Evolutionary conservation across 2,797 vertebrate species (phyloP).

Genomic region (Limnodromus scolopaceus): DNA sequence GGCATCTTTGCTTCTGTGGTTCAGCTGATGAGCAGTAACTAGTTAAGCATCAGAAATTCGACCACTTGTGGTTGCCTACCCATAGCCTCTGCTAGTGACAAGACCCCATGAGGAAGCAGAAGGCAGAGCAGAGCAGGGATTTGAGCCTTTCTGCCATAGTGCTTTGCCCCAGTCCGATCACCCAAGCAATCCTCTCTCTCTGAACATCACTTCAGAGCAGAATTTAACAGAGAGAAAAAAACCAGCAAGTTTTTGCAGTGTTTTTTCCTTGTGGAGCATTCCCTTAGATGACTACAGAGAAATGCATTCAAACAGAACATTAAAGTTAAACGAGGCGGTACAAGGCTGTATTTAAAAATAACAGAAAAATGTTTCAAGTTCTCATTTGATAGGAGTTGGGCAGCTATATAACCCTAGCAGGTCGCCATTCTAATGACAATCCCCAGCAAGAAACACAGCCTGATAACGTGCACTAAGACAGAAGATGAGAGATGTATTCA

Average conservation of each 20-base stretch:
- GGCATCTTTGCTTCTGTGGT: neutral
- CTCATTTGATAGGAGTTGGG: slow-evolving; percentile 24
- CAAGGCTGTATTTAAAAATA: slow-evolving; percentile 63
- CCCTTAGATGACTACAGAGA: slow-evolving; percentile 58
- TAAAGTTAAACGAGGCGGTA: slow-evolving; percentile 60
- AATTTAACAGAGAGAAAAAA: neutral
- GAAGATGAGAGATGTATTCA: slow-evolving; percentile 43
- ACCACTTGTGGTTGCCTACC: neutral
- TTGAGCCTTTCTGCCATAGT: neutral
- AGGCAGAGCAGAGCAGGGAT: neutral
- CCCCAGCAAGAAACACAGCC: slow-evolving; percentile 38
- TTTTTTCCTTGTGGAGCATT: slow-evolving; percentile 36
- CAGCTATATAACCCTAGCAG: slow-evolving; percentile 16
- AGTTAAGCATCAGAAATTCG: slow-evolving; percentile 1
- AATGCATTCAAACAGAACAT: slow-evolving; percentile 61
- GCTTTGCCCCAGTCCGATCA: neutral
- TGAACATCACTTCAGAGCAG: slow-evolving; percentile 16
- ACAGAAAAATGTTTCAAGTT: slow-evolving; percentile 49
- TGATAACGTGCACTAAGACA: neutral
- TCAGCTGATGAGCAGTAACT: slow-evolving; percentile 21
- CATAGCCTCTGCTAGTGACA: neutral
- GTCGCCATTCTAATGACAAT: slow-evolving; percentile 33
- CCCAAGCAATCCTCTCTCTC: neutral
- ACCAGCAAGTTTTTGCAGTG: neutral
- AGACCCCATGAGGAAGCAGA: neutral